Percentiles rank a stretch among this genome's conserved stretches.
These are phyloP conservation scores for Anoplopoma fimbria DNA, from an alignment of 2,113 vertebrate species.

Conservation along the genomic window DNA sequence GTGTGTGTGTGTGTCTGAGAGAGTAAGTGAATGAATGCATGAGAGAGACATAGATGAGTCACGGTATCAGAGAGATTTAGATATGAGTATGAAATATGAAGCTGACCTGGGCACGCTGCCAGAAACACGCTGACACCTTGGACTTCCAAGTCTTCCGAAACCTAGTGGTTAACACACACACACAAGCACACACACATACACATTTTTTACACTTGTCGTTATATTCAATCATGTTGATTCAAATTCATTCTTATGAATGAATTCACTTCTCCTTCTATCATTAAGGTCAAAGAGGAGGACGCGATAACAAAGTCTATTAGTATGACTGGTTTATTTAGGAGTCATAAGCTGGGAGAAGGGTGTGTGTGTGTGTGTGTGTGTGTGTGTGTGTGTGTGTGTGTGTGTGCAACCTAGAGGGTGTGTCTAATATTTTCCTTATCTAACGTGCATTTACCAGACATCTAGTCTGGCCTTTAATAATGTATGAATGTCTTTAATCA, in stretches of 20 bases:
- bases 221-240: background rate
- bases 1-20: background rate
- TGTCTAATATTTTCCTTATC: slow-evolving; percentile 16
- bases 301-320: slow-evolving; percentile 25
- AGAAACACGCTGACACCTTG: slow-evolving; percentile 82
- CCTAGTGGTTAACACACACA: slow-evolving; percentile 71
- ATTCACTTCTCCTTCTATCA: slow-evolving; percentile 18
- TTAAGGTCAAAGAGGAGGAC: slow-evolving; percentile 4
- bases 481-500: background rate
- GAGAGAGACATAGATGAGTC: background rate
- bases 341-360: background rate
- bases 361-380: background rate
- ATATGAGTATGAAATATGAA: slow-evolving; percentile 25
- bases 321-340: background rate
- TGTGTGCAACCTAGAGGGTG: background rate
- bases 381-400: background rate
- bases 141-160: slow-evolving; percentile 85
- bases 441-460: background rate
- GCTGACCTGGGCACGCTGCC: slow-evolving; percentile 77
- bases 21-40: background rate
- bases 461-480: background rate
- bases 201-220: background rate
- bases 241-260: background rate
- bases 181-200: background rate
- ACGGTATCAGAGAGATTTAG: background rate